These are phyloP conservation scores for Leptopilina clavipes DNA, from an alignment of 1,140 invertebrate species.

Conservation along the genomic window DNA sequence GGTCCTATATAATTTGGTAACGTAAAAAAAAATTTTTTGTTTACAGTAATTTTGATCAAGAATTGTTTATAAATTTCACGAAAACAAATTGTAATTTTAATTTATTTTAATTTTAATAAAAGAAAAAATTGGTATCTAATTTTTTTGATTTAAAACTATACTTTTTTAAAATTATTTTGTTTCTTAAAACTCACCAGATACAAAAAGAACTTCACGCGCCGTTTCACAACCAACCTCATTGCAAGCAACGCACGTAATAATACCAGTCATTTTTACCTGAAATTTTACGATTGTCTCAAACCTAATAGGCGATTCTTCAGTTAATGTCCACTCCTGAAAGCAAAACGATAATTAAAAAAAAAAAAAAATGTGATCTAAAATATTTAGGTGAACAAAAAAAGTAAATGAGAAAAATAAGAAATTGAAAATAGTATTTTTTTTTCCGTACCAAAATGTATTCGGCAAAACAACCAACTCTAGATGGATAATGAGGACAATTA, in stretches of 20 bases:
- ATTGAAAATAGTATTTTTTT: background rate
- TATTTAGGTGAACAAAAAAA: too few species aligned
- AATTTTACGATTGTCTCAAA: slow-evolving; percentile 45
- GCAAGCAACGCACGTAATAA: slow-evolving; percentile 58
- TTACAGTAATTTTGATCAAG: too few species aligned
- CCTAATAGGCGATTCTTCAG: background rate
- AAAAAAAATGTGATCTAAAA: background rate
- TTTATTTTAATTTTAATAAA: background rate
- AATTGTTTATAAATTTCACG: too few species aligned
- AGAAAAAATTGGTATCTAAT: background rate
- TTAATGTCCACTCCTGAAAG: slow-evolving; percentile 23
- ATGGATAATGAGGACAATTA: slow-evolving; percentile 63
- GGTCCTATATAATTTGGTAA: too few species aligned
- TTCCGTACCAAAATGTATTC: slow-evolving; percentile 19
- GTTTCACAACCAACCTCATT: slow-evolving; percentile 58
- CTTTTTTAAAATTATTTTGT: slow-evolving; percentile 29
- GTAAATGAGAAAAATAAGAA: background rate
- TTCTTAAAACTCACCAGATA: slow-evolving; percentile 57
- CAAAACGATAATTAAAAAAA: background rate
- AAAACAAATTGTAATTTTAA: too few species aligned
- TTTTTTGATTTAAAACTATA: background rate
- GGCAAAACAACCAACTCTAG: slow-evolving; percentile 41
- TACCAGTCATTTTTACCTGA: slow-evolving; percentile 53
- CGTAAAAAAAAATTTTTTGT: too few species aligned
- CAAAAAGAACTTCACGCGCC: slow-evolving; percentile 51